Evolutionary conservation across 2,113 vertebrate species (phyloP).

Genomic region (Furnarius figulus): DNA sequence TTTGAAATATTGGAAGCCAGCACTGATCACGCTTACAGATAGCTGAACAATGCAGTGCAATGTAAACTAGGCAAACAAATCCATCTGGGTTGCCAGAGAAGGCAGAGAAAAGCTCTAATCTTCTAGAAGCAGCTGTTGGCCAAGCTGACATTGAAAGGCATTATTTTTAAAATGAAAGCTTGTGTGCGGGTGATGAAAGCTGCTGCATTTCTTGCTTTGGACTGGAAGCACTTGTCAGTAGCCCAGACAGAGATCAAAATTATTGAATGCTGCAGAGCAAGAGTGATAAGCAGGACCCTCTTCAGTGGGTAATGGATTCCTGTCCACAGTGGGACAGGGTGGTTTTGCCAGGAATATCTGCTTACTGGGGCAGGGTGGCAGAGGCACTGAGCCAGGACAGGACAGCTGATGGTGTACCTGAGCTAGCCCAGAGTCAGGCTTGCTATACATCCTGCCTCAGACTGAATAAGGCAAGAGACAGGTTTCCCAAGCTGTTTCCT

Average conservation of each 20-base stretch:
- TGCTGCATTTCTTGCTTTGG: slow-evolving; percentile 64
- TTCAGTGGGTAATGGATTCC: neutral
- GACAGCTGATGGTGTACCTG: neutral
- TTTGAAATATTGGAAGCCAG: slow-evolving; percentile 69
- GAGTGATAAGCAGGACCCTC: slow-evolving; percentile 20
- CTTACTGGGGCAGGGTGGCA: neutral
- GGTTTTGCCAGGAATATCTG: neutral
- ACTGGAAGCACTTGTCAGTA: slow-evolving; percentile 33
- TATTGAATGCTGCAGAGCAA: neutral
- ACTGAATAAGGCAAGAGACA: neutral
- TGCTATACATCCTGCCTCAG: neutral
- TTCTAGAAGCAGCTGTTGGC: slow-evolving; percentile 72
- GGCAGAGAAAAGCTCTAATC: slow-evolving; percentile 72
- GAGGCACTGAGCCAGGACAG: neutral
- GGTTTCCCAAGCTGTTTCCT: neutral
- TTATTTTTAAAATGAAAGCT: slow-evolving; percentile 70
- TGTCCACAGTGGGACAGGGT: neutral
- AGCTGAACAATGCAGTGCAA: slow-evolving; percentile 66
- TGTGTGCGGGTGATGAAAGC: slow-evolving; percentile 54
- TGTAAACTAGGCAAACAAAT: slow-evolving; percentile 71
- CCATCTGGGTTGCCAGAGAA: slow-evolving; percentile 69
- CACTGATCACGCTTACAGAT: slow-evolving; percentile 69
- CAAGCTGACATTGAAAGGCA: slow-evolving; percentile 69
- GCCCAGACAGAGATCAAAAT: slow-evolving; percentile 50
- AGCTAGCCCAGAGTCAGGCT: neutral